Evolutionary conservation across 2,797 vertebrate species (phyloP), one percentile per base, ranked within the genome.

Genomic region (Siniperca scherzeri): DNA sequence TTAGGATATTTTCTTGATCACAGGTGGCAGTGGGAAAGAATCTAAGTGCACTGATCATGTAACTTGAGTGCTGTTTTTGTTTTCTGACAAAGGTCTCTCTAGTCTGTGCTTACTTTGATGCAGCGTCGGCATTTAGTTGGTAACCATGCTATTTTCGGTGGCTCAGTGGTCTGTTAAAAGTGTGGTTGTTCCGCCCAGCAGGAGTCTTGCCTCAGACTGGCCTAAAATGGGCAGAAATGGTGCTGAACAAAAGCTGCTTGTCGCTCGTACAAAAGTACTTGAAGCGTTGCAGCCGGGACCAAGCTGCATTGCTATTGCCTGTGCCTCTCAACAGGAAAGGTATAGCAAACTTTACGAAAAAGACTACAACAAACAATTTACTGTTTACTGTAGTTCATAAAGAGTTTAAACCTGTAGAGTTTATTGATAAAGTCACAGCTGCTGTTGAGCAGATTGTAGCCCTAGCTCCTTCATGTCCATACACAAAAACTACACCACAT

Each of bases 211-310:
- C 80, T 95, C 94, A 92, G 92, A 95, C 94, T 94, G 94, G 94
- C 95, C 95, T 96, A 95, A 96, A 95, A 96, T 95, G 95, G 94
- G 95, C 95, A 95, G 94, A 95, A 95, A 92, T 92, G 93, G 92
- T 93, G 94, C 94, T 93, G 94, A 95, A 95, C 94, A 95, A 95
- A 95, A 94, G 95, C 94, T 93, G 95, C 93, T 93, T 95, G 94
- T 95, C 92, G 91, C 94, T 95, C 93, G 91, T 94, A 94, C 94
- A 94, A 95, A 95, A 93, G 95, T 94, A 94, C 94, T 93, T 94
- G 94, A 94, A 93, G 95, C 93, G 89, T 86, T 94, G 94, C 94
- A 94, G 93, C 91, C 92, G 91, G 94, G 94, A 95, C 94, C 95
- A 60, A 83, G 93, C 93, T 93, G 94, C 93, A 92, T 95, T 95